Evolutionary conservation across 2,113 vertebrate genomes (phyloP), one percentile per base, ranked within the genome.

Genomic region (Nothobranchius kuhntae): DNA sequence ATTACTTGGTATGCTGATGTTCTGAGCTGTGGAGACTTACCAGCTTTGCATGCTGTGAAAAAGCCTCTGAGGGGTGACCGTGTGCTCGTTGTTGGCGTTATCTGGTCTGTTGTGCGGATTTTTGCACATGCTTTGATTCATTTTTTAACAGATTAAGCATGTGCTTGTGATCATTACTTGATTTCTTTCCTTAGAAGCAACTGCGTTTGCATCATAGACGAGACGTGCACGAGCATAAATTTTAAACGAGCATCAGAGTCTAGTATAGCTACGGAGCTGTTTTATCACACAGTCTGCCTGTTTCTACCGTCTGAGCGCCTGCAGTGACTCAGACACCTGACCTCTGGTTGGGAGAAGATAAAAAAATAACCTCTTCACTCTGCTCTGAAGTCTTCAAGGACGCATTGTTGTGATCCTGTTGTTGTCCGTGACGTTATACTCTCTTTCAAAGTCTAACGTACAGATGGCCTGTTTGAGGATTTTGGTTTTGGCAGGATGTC

Each of bases 21-120:
- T 86, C 73, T 44, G 44, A 65, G 61, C 52, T 73, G 51, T 72
- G 35, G 70, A 78, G 64, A 82, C 58, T 40, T 48, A 40, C 44
- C 4, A 10, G 60, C 72, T 78, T 48, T 73, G 90, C 87, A 89
- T 87, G 88, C 59, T 66, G 47, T 80, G 66, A 61, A 53, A 77
- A 67, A 73, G 26, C 52, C 21, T 57, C 61, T 50, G 24, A 59
- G 50, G 48, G 44, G 46, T 61, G 61, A 77, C 48, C 68, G 60
- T 74, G 66, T 83, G 82, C 65, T 77, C 68, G 48, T 47, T 55
- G 48, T 47, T 55, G 64, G 71, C 17, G 48, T 13, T 52, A 52
- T 52, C 57, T 56, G 55, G 30, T 56, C 38, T 80, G 65, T 61
- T 30, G 44, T 68, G 48, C 65, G 67, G 61, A 63, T 62, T 46